Percentiles rank a stretch among this genome's conserved stretches.
phyloP scores from a whole-genome alignment of 2,888 invertebrate species.

The Trypoxylon attenuatum region DNA sequence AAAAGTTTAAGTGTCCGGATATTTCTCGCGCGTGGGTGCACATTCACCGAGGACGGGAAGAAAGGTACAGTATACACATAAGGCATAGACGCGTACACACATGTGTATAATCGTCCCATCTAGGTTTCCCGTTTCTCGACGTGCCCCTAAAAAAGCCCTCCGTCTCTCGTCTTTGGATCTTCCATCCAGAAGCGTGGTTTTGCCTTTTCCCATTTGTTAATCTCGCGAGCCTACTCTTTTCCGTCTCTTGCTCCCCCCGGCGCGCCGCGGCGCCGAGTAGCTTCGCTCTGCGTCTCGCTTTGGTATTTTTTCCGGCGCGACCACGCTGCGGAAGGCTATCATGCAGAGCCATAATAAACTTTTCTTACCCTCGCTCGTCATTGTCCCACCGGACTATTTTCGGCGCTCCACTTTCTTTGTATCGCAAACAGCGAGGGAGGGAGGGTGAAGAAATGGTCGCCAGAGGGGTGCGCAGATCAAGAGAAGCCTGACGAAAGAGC shows the following conservation, averaged over 20 bases:
- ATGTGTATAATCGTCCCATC: neutral
- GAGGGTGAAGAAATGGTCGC: neutral
- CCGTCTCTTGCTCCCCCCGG: neutral
- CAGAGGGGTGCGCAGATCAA: neutral
- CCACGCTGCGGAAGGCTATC: conserved; percentile 9
- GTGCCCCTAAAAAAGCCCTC: too few relatives aligned
- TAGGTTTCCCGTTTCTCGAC: too few relatives aligned
- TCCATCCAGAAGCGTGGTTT: neutral
- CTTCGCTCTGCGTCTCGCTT: too few relatives aligned
- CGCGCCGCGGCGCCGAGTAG: neutral
- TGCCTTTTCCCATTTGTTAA: conserved; percentile 15
- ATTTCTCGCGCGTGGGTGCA: too few relatives aligned
- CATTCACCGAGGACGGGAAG: too few relatives aligned
- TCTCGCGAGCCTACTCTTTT: conserved; percentile 24
- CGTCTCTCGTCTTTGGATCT: conserved; percentile 19
- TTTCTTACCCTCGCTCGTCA: conserved; percentile 29
- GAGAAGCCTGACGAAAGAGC: neutral
- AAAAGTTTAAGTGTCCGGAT: too few relatives aligned
- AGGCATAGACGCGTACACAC: too few relatives aligned
- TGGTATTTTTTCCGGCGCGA: too few relatives aligned
- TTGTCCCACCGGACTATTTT: conserved; percentile 36
- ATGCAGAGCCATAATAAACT: conserved; percentile 38
- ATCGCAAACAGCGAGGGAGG: conserved; percentile 7
- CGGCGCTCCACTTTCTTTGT: conserved; percentile 46
- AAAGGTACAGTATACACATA: too few relatives aligned